A percentile compares a stretch with the other conserved stretches of the same genome.
Conservation (phyloP, 2,888 invertebrate species). For the Drosophila hamatofila region DNA sequence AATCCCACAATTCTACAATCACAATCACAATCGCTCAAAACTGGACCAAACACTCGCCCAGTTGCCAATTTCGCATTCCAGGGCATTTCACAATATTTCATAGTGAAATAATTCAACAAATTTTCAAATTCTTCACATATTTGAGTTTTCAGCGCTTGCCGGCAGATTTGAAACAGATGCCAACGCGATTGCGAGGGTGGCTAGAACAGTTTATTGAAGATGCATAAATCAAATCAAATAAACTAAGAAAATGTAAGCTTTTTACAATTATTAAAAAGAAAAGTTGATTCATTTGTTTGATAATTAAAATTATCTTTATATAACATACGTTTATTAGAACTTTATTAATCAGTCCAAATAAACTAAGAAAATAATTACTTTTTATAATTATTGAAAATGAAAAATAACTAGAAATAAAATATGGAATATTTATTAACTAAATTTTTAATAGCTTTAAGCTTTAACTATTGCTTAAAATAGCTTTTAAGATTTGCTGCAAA, state of each 20-base stretch:
- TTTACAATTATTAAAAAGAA: no score
- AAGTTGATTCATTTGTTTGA: no score
- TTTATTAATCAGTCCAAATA: not conserved
- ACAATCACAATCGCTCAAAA: slow-evolving; percentile 45
- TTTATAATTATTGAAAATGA: not conserved
- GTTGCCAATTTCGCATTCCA: slow-evolving; percentile 17
- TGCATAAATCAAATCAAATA: not conserved
- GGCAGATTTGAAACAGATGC: slow-evolving; percentile 52
- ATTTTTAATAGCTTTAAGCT: not conserved
- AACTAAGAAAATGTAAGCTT: no score
- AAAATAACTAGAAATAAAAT: not conserved
- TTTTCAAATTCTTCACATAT: slow-evolving; percentile 49
- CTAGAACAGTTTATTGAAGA: no score
- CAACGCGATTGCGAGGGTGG: slow-evolving; percentile 10
- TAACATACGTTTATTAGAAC: no score
- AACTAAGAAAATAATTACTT: not conserved
- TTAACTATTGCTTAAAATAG: not conserved
- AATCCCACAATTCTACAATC: no score
- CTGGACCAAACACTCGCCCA: slow-evolving; percentile 47
- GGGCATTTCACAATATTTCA: slow-evolving; percentile 31
- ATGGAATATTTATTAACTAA: not conserved
- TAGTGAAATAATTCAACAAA: slow-evolving; percentile 28
- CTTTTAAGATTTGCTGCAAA: no score
- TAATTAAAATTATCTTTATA: no score
- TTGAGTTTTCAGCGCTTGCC: slow-evolving; percentile 19